Conservation (phyloP, 2,113 vertebrate genomes). For the Brachyhypopomus gauderio region DNA sequence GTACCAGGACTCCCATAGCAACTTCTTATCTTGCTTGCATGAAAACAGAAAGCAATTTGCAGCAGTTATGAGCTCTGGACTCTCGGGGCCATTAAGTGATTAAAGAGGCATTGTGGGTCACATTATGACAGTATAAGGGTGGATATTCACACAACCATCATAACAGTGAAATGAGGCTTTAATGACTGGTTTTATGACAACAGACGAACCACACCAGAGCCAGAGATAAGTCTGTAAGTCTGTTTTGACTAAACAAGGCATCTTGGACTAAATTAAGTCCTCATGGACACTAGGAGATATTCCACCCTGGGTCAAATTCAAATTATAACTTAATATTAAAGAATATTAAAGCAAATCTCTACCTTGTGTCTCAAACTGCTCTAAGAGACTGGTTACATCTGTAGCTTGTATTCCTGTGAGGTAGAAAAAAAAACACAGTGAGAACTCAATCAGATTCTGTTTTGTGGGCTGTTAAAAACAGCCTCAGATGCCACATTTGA, state of each 20-base stretch:
- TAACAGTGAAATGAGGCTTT: neutral
- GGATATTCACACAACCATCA: conserved; percentile 9
- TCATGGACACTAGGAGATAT: neutral
- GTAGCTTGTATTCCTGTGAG: conserved; percentile 88
- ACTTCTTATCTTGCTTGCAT: conserved; percentile 25
- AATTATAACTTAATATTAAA: neutral
- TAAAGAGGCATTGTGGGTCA: conserved; percentile 11
- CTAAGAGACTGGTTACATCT: conserved; percentile 92
- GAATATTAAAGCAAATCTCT: conserved; percentile 27
- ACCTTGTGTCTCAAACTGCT: conserved; percentile 98
- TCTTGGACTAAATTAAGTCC: neutral
- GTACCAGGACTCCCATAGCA: conserved; percentile 21
- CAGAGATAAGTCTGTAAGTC: neutral
- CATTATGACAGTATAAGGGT: neutral
- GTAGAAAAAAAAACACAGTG: neutral
- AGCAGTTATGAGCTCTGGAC: conserved; percentile 31
- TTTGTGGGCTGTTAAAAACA: too few relatives aligned
- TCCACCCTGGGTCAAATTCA: neutral
- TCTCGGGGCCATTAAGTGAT: conserved; percentile 28
- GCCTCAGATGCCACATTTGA: too few relatives aligned
- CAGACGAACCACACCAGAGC: neutral
- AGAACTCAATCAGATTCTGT: neutral
- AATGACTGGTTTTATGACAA: conserved; percentile 24
- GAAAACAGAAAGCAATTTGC: conserved; percentile 34
- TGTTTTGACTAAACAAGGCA: too few relatives aligned